Evolutionary conservation across 2,113 vertebrate species (phyloP).

Genomic region (Mixornis gularis): DNA sequence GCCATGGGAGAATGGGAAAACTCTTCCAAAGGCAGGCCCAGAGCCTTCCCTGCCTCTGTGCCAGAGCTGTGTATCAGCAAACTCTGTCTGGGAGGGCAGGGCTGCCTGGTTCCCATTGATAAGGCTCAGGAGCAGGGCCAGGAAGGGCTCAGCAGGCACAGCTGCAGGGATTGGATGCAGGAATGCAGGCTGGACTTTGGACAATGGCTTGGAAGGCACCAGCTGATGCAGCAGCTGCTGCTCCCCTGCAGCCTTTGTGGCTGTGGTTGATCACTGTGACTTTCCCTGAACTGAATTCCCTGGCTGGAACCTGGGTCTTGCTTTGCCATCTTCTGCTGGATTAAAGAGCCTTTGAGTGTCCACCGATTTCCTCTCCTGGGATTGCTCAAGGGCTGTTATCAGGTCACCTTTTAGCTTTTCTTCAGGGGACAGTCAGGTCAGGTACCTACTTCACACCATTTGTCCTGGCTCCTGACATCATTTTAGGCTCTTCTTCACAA

Average conservation of each 20-base stretch:
- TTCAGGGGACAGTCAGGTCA: background rate
- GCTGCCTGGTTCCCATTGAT: accelerated
- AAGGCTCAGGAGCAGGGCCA: background rate
- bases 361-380: background rate
- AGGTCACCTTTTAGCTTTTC: background rate
- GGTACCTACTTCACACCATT: background rate
- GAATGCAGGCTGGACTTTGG: background rate
- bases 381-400: background rate
- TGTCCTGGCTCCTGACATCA: background rate
- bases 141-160: background rate
- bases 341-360: background rate
- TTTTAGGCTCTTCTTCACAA: background rate
- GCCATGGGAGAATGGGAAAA: accelerated
- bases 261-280: background rate
- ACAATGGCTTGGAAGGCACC: background rate
- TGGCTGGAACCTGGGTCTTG: background rate
- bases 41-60: background rate
- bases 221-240: background rate
- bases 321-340: background rate
- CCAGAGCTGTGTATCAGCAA: background rate
- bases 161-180: no score
- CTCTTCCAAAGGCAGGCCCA: background rate
- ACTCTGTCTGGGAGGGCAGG: background rate
- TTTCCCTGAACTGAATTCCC: background rate
- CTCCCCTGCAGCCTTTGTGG: background rate